Evolutionary conservation across 2,888 invertebrate genomes (phyloP).

Genomic region (Netelia melanura): DNA sequence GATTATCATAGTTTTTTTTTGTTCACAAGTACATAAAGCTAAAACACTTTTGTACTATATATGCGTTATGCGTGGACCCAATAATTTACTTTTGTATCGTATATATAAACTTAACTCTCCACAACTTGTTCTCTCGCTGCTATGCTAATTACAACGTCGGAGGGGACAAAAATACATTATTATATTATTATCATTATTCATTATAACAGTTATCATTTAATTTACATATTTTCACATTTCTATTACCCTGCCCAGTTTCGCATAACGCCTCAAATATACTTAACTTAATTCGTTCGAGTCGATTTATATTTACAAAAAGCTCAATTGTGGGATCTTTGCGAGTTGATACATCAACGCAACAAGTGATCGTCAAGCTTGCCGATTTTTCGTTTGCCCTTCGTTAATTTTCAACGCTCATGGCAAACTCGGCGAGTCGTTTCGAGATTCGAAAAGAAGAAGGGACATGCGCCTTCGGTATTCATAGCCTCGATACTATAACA

Average conservation of each 20-base stretch:
- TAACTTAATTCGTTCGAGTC: constrained; percentile 31
- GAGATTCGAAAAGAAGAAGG: constrained; percentile 34
- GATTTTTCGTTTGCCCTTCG: background rate
- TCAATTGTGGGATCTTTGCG: constrained; percentile 52
- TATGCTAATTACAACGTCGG: constrained; percentile 79
- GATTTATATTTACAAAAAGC: constrained; percentile 67
- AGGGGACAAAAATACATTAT: constrained; percentile 61
- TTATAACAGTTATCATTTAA: constrained; percentile 73
- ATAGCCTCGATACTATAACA: constrained; percentile 59
- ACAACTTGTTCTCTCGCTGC: constrained; percentile 64
- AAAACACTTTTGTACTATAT: constrained; percentile 83
- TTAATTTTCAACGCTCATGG: background rate
- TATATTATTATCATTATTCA: constrained; percentile 60
- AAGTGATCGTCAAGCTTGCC: constrained; percentile 14
- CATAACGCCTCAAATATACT: constrained; percentile 53
- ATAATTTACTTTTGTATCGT: constrained; percentile 79
- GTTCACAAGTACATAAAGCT: constrained; percentile 79
- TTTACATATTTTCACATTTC: constrained; percentile 81
- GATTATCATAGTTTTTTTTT: constrained; percentile 38
- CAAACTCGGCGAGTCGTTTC: constrained; percentile 21
- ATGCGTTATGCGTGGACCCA: constrained; percentile 78
- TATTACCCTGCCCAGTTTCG: constrained; percentile 76
- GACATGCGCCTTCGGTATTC: constrained; percentile 18
- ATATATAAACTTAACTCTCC: constrained; percentile 68
- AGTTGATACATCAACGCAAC: constrained; percentile 28